A percentile compares a stretch with the other conserved stretches of the same genome.
Conservation (phyloP, 2,797 vertebrate species). For the Sebastes itinus region DNA sequence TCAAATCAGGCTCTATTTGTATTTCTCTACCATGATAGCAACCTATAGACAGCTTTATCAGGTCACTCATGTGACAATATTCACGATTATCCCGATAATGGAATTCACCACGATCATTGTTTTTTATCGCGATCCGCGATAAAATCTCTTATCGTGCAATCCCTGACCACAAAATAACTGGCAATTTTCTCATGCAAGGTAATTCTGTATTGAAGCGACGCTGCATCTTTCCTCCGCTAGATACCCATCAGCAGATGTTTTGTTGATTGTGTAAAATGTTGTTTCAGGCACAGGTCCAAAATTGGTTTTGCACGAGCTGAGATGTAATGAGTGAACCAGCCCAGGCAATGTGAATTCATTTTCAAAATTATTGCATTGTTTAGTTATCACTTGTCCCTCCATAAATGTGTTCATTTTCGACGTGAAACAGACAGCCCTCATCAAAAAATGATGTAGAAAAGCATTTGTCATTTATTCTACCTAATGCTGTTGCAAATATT, state of each 20-base stretch:
- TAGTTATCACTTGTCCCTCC: constrained; percentile 33
- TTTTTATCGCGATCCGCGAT: not conserved
- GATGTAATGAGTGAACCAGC: constrained; percentile 39
- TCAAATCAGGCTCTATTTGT: no score
- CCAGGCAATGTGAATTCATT: constrained; percentile 36
- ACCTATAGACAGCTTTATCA: not conserved
- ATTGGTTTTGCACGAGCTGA: constrained; percentile 42
- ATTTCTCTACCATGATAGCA: no score
- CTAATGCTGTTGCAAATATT: not conserved
- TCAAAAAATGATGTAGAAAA: not conserved
- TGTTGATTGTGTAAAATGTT: constrained; percentile 44
- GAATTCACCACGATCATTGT: not conserved
- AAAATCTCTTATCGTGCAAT: not conserved
- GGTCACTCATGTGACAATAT: not conserved
- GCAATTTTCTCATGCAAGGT: constrained; percentile 4
- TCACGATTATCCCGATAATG: not conserved
- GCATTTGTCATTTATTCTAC: not conserved
- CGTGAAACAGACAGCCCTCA: constrained; percentile 9
- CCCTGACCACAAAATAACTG: not conserved
- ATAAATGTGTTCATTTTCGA: constrained; percentile 25
- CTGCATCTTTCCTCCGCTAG: constrained; percentile 22
- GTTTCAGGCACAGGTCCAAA: constrained; percentile 42
- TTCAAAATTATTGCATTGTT: constrained; percentile 50
- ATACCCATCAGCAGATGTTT: constrained; percentile 44
- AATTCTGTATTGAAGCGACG: not conserved